Base-by-base conservation (phyloP, 2,113 vertebrate genomes). In the Thalassoma bifasciatum region DNA sequence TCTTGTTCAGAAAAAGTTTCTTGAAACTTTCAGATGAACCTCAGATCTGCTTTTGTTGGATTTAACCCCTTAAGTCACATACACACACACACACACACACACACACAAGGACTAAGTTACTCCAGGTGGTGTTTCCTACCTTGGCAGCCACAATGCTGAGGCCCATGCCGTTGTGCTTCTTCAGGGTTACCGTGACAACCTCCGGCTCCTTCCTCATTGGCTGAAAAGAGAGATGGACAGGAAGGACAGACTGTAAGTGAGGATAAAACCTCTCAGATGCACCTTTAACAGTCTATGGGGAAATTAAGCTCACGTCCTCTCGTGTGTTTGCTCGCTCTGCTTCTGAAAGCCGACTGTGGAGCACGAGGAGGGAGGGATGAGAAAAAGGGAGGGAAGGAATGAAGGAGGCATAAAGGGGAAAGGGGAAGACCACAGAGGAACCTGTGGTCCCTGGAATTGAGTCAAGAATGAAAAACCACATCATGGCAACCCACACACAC, bases 91-190 rank as follows among this genome's bases (percentile, higher is more conserved):
- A 50, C 2, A n/a, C 2, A 6, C 1, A 42, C 21, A 49, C 22
- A 60, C n/a, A 46, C 0, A 44, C 17, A 59, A 36, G 36, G 34
- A 22, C 40, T 14, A 30, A 30, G 30, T 30, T 30, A 2, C 44
- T 30, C n/a, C 56, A 78, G 65, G 61, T 60, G 51, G 19, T 7
- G 1, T 85, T 85, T 66, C 95, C 87, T 95, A 99, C 98, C 98
- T 99, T 99, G 68, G 98, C 97, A 22, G 98, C 98, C 66, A 99
- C 98, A 13, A 99, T 99, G 93, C 98, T 99, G 58, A 99, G 95
- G 46, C 98, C 98, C 97, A 99, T 98, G 73, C 98, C 98, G 7
- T 99, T 98, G 86, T 98, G 97, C 90, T 99, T 99, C 86, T 99
- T 99, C 14, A 99, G 92, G 57, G 98, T 99, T 85, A 99, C 98